Base-by-base conservation (phyloP, 2,888 invertebrate genomes). In the Platycheirus rosarum region DNA sequence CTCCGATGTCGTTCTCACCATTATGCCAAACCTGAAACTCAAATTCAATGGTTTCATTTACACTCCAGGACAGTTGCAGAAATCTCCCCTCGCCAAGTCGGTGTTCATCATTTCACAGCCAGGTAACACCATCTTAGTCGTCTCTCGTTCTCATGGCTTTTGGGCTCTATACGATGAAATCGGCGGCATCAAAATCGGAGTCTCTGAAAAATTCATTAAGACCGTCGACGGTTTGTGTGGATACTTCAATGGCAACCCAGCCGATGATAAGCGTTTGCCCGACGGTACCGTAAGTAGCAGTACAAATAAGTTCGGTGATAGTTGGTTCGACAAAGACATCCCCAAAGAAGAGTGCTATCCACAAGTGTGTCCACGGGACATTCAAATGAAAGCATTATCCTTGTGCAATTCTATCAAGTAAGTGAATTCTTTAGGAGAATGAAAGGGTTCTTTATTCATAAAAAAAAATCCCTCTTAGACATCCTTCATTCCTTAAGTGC, bases 181-280 rank as follows among this genome's bases (percentile, higher is more conserved):
- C 65, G 94, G 94, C 2, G 93, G 94, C 87, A 91, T 94, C 0
- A 95, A 94, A 89, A 92, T 97, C 85, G 95, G 94, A 82, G 94
- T 96, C 0, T 91, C 93, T 0, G 92, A 93, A 62, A 93, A 92
- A 85, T 91, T 94, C 85, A 88, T 91, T 75, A 92, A 93, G 7
- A 91, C 92, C 44, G 94, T 96, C 0, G 95, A 95, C 86, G 97
- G 97, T 0, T 90, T 97, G 8, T 97, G 97, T 88, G 97, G 97
- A 1, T 94, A 93, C 74, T 95, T 93, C 88, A 95, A 95, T 89
- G 94, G 93, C 1, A 90, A 92, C 26, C 86, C 91, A 0, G 86
- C 87, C 46, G 95, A 96, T 89, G 97, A 97, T 88, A 93, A 94
- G 55, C 92, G 93, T 2, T 92, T 93, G 80, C 96, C 96, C 0